A percentile compares a stretch with the other conserved stretches of the same genome.
These are phyloP conservation scores for Liposcelis brunnea DNA, from an alignment of 2,888 invertebrate species.

Conservation along the genomic window DNA sequence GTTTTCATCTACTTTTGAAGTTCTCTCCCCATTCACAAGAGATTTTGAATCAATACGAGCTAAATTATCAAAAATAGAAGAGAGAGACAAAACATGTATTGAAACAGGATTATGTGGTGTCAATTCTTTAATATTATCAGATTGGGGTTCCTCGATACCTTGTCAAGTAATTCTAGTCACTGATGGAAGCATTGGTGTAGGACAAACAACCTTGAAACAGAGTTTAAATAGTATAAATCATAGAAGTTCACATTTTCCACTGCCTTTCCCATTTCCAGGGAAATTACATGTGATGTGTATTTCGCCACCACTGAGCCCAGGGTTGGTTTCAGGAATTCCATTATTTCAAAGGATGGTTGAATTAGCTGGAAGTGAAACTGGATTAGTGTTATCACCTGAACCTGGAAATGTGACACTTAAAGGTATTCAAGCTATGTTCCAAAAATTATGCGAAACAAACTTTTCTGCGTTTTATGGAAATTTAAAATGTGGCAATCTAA, in stretches of 20 bases:
- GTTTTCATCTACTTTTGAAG: conserved; percentile 35
- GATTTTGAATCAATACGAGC: conserved; percentile 66
- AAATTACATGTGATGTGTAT: conserved; percentile 57
- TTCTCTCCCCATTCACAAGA: conserved; percentile 71
- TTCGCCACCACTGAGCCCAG: conserved; percentile 43
- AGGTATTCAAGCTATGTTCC: conserved; percentile 33
- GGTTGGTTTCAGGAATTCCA: conserved; percentile 29
- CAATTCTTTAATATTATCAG: conserved; percentile 58
- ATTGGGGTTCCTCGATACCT: conserved; percentile 79
- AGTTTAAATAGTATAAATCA: conserved; percentile 32
- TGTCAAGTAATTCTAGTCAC: conserved; percentile 62
- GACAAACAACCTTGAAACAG: conserved; percentile 41
- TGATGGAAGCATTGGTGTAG: conserved; percentile 55
- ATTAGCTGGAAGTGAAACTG: conserved; percentile 45
- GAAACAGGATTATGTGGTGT: conserved; percentile 64
- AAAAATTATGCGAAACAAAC: conserved; percentile 50
- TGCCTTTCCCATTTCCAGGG: conserved; percentile 65
- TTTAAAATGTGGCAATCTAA: conserved; percentile 57
- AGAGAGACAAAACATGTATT: conserved; percentile 74
- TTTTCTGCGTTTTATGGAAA: conserved; percentile 54
- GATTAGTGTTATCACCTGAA: conserved; percentile 40
- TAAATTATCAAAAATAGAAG: conserved; percentile 58
- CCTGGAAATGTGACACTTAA: conserved; percentile 27
- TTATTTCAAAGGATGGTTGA: conserved; percentile 45
- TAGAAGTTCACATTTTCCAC: conserved; percentile 38